These are phyloP conservation scores for Danio jaintianensis DNA, from an alignment of 2,797 vertebrate species.

Conservation along the genomic window DNA sequence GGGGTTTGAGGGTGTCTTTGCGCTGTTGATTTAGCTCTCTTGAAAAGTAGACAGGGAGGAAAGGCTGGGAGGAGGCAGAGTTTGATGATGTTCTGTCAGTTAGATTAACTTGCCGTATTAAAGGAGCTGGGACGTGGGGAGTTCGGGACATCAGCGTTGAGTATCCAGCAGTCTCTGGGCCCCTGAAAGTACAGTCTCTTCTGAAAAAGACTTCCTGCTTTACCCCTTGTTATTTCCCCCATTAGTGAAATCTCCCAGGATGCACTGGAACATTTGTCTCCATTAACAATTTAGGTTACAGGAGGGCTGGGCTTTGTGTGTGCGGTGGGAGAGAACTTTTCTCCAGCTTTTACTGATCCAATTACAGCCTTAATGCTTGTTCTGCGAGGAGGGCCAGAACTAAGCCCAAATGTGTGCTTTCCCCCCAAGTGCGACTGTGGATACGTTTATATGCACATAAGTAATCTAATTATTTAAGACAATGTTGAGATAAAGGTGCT, in stretches of 20 bases:
- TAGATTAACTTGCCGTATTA: constrained; percentile 53
- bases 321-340: constrained; percentile 69
- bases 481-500: no score
- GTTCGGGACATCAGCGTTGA: constrained; percentile 44
- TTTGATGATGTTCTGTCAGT: constrained; percentile 54
- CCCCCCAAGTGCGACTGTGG: not conserved
- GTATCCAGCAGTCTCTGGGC: constrained; percentile 45
- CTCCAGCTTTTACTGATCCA: constrained; percentile 72
- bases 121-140: constrained; percentile 42
- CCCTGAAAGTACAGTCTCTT: constrained; percentile 32
- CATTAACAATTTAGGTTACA: constrained; percentile 81
- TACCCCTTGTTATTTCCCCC: constrained; percentile 69
- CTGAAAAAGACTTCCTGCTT: constrained; percentile 47
- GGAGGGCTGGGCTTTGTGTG: constrained; percentile 65
- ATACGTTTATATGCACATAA: no score
- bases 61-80: constrained; percentile 22
- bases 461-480: no score
- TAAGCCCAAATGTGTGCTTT: not conserved
- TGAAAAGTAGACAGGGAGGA: constrained; percentile 37
- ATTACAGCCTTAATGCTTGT: constrained; percentile 67
- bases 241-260: constrained; percentile 79
- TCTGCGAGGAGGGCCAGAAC: constrained; percentile 33
- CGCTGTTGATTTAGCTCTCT: constrained; percentile 51
- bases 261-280: constrained; percentile 80
- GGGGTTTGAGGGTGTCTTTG: constrained; percentile 41